Evolutionary conservation across 2,888 invertebrate genomes (phyloP), one percentile per base, ranked within the genome.

Genomic region (Thumatha senex): DNA sequence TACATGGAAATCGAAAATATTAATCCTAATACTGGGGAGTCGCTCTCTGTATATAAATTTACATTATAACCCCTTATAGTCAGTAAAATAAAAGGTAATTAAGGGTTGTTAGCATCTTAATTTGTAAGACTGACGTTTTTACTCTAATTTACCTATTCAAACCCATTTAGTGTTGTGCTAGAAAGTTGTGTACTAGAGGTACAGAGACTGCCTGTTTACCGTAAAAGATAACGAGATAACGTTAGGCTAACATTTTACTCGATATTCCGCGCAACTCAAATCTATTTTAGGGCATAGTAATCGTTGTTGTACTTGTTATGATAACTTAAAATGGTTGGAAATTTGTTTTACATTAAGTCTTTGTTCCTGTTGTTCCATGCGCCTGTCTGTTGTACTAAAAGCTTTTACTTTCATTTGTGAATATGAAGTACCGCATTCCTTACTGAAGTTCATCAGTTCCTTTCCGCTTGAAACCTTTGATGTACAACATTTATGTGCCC

Each of bases 401-500:
- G 45, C 47, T 53, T 57, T 57, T 48, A 55, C 54, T 47, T 51
- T 24, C 47, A 57, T 36, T 48, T 49, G 47, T 51, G 34, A 55
- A 55, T 48, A 40, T 47, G 54, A 13, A 50, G 39, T 52, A 24
- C 57, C 53, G 51, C 67, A 60, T 63, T 60, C 52, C 39, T 55
- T 49, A 58, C 60, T 52, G 35, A 57, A 56, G 55, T 58, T 60
- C 63, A 63, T 63, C 60, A 48, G 46, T 51, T 49, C 55, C 67
- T 68, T 62, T 67, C 63, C 74, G 75, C 72, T 76, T 62, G 62
- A 74, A 56, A 60, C 67, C 63, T 69, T 80, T 78, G 76, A 81
- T 78, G 76, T 75, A 61, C 10, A 31, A 65, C 68, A 65, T 65
- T 56, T 67, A n/a, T n/a, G n/a, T n/a, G 44, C 12, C 24, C 57